Base-by-base conservation (phyloP, 2,113 vertebrate genomes). In the Osmerus eperlanus region DNA sequence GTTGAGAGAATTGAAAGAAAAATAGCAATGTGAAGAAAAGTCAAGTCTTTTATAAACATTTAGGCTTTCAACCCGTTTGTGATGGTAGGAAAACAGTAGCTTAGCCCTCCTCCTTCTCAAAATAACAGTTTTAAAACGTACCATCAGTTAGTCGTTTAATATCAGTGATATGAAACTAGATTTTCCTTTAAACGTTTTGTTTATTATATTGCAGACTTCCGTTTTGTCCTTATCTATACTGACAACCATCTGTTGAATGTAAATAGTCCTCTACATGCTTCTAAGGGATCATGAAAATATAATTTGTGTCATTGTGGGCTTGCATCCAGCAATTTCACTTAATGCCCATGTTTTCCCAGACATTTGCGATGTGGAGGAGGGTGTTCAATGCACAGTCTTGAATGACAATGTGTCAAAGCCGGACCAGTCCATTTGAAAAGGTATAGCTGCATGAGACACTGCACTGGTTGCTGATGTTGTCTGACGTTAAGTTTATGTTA, bases 401-500 rank as follows among this genome's bases (percentile, higher is more conserved):
- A 91, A 89, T 89, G 89, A 88, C 89, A 90, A 86, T 89, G 86
- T 87, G 84, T 90, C 86, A 87, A 83, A 87, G 70, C 61, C 73
- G 91, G 91, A 90, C 80, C 76, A 91, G 87, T 88, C 91, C 91
- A 92, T 92, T 91, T 76, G 79, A 74, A 88, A 85, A 87, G 84
- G 83, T 84, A 47, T 18, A 5, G 7, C 36, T 41, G 36, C 36
- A 29, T 5, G 14, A 29, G 28, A 29, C 16, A 29, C 53, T 29
- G 61, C 11, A 32, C 65, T 12, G 2, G 56, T 52, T 6, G 3
- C 2, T 29, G 18, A 52, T 68, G 52, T 54, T 53, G 16, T 58
- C 19, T 9, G 1, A 7, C 7, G 0, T 14, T 18, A 78, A 13
- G 2, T 0, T 60, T 58, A 70, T 54, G 13, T 4, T 3, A 11